Evolutionary conservation across 2,888 invertebrate species (phyloP).

Genomic region (Encarsia formosa): DNA sequence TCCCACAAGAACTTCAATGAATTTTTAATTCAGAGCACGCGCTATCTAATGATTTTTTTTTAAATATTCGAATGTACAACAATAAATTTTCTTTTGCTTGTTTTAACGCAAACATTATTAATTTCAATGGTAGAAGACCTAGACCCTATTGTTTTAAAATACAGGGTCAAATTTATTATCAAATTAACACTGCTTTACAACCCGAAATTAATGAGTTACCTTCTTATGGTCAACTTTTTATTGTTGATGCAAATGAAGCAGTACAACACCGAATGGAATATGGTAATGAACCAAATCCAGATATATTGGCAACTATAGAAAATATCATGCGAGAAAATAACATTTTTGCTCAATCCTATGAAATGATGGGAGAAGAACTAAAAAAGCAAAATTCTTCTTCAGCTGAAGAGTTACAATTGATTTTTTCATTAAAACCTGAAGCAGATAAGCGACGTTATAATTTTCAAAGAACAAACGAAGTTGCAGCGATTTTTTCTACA

Average conservation of each 20-base stretch:
- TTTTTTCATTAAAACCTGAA: conserved; percentile 27
- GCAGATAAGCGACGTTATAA: conserved; percentile 26
- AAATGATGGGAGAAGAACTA: conserved; percentile 6
- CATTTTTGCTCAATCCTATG: conserved; percentile 7
- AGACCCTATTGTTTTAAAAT: conserved; percentile 26
- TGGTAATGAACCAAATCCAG: neutral
- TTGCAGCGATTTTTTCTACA: conserved; percentile 27
- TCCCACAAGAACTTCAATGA: conserved; percentile 4
- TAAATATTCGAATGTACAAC: conserved; percentile 19
- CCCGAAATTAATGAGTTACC: conserved; percentile 22
- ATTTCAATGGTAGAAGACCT: conserved; percentile 14
- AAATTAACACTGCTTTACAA: conserved; percentile 27
- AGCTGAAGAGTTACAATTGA: conserved; percentile 17
- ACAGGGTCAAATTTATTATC: conserved; percentile 28
- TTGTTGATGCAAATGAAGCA: conserved; percentile 25
- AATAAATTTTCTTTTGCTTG: conserved; percentile 19
- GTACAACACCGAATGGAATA: conserved; percentile 3
- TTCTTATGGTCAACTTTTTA: conserved; percentile 26
- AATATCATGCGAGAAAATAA: conserved; percentile 3
- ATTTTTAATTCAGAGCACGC: conserved; percentile 13
- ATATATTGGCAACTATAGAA: conserved; percentile 4
- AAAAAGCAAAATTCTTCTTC: neutral
- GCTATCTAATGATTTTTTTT: conserved; percentile 18
- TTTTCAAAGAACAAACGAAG: conserved; percentile 29
- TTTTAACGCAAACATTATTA: conserved; percentile 21